Evolutionary conservation across 1,140 invertebrate species (phyloP).

Genomic region (Panagrolaimus sp.): DNA sequence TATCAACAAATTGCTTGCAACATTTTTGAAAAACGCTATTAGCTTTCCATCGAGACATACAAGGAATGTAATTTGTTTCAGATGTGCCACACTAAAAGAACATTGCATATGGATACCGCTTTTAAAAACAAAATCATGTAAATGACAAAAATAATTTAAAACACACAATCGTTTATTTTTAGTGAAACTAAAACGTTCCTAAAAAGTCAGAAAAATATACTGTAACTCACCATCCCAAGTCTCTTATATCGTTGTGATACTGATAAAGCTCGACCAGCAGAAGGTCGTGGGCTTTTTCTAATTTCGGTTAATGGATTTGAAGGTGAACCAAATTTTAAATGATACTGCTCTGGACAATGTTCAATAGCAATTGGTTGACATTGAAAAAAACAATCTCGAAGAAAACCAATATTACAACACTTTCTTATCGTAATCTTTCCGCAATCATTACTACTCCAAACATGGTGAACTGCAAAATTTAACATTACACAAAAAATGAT

Average conservation of each 20-base stretch:
- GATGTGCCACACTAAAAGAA: slow-evolving; percentile 4
- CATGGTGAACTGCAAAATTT: no score
- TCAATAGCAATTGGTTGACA: slow-evolving; percentile 3
- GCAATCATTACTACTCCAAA: no score
- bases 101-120: no score
- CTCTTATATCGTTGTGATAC: background rate
- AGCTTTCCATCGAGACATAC: background rate
- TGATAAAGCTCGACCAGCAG: slow-evolving; percentile 1
- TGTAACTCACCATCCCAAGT: slow-evolving; percentile 1
- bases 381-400: background rate
- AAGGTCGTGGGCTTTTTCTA: background rate
- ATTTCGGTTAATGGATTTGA: background rate
- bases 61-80: slow-evolving; percentile 5
- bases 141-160: no score
- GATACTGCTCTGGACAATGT: background rate
- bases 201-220: no score
- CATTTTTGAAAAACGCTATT: background rate
- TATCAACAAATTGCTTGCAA: background rate
- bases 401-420: background rate
- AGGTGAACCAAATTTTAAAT: background rate
- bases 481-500: no score
- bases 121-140: no score
- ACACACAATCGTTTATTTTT: no score
- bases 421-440: background rate
- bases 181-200: no score